Percentiles rank a stretch among this genome's conserved stretches.
phyloP scores from a whole-genome alignment of 2,113 vertebrate genomes.

The Gymnorhina tibicen region DNA sequence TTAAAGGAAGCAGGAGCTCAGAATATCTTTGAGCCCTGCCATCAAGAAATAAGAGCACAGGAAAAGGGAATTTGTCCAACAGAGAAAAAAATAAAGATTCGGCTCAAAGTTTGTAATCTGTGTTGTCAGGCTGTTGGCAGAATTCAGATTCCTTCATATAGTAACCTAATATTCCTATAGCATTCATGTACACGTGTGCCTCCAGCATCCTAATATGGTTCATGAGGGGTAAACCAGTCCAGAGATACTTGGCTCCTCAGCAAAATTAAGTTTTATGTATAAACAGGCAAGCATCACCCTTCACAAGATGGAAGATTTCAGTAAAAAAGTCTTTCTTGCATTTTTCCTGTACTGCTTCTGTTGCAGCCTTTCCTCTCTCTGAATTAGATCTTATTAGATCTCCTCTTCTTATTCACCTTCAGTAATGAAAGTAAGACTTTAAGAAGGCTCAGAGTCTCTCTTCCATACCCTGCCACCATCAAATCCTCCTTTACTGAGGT shows the following conservation, averaged over 20 bases:
- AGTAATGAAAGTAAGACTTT: not conserved
- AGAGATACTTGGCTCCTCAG: not conserved
- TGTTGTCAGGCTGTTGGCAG: not conserved
- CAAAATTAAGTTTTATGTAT: not conserved
- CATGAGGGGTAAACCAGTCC: not conserved
- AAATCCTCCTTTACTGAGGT: not conserved
- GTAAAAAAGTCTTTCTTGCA: not conserved
- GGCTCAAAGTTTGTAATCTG: not conserved
- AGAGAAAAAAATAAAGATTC: not conserved
- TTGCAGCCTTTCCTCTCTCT: not conserved
- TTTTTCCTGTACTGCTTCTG: not conserved
- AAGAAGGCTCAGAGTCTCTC: not conserved
- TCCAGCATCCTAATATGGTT: not conserved
- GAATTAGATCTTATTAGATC: not conserved
- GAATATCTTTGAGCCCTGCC: not conserved
- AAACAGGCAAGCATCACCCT: not conserved
- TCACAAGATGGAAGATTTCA: not conserved
- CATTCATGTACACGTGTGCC: rapidly evolving
- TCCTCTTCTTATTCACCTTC: not conserved
- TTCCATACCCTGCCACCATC: not conserved
- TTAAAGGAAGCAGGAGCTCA: not conserved
- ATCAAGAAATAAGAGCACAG: not conserved
- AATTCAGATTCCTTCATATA: not conserved
- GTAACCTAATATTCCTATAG: not conserved
- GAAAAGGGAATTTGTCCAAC: not conserved